These are phyloP conservation scores for Thryonomys swinderianus DNA, from an alignment of 2,113 vertebrate genomes.

Conservation along the genomic window DNA sequence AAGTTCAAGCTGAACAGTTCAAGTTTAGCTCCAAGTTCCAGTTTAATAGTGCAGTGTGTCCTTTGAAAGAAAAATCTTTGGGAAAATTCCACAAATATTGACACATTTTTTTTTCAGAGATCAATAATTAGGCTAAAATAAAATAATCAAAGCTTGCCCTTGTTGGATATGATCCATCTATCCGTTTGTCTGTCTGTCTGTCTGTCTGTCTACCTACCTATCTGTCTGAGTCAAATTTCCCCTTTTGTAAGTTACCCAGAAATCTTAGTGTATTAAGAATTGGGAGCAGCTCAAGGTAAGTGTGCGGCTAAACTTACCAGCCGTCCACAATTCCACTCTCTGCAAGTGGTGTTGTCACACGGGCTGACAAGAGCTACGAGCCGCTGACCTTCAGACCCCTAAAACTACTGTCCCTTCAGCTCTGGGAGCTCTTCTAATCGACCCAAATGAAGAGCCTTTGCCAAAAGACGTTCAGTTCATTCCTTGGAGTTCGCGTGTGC, in stretches of 20 bases:
- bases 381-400: neutral
- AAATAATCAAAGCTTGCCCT: neutral
- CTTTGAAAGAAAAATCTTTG: neutral
- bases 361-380: neutral
- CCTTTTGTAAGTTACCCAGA: neutral
- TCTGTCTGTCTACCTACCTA: too few relatives aligned
- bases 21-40: neutral
- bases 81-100: slow-evolving; percentile 21
- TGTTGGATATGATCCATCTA: neutral
- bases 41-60: neutral
- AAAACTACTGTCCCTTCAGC: neutral
- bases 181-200: too few relatives aligned
- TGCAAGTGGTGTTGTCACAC: neutral
- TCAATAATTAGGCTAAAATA: neutral
- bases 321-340: neutral
- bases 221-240: neutral
- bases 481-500: neutral
- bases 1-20: neutral
- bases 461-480: neutral
- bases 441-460: neutral
- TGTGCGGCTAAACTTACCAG: neutral
- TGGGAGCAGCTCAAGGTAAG: neutral
- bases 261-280: neutral
- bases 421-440: neutral
- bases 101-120: slow-evolving; percentile 35